These are phyloP conservation scores for Achlya flavicornis DNA, from an alignment of 2,888 invertebrate species.

Conservation along the genomic window DNA sequence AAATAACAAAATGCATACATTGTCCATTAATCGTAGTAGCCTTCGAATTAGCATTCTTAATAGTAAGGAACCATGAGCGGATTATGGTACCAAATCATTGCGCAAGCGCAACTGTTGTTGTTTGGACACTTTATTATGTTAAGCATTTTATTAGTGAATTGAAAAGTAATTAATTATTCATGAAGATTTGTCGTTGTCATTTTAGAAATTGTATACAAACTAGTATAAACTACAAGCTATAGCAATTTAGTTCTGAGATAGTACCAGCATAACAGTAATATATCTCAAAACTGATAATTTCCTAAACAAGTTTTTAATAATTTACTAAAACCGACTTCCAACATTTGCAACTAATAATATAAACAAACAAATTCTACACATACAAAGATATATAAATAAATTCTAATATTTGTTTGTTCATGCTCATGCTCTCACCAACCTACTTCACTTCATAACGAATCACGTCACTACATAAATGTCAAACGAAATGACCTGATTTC, in stretches of 20 bases:
- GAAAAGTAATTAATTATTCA: too few relatives aligned
- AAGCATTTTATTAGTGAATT: neutral
- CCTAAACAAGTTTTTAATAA: too few relatives aligned
- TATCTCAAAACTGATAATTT: too few relatives aligned
- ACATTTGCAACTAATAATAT: neutral
- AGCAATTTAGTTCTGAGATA: neutral
- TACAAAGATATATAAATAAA: neutral
- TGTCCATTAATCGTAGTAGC: slow-evolving; percentile 27
- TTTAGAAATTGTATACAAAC: neutral
- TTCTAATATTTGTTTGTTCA: neutral
- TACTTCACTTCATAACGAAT: neutral
- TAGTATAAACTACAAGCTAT: too few relatives aligned
- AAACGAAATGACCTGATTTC: slow-evolving; percentile 1
- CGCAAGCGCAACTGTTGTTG: slow-evolving; percentile 12
- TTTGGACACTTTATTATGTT: neutral
- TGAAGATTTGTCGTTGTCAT: neutral
- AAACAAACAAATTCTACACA: neutral
- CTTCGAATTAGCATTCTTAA: slow-evolving; percentile 33
- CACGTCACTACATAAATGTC: neutral
- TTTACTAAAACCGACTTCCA: too few relatives aligned
- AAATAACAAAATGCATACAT: slow-evolving; percentile 19
- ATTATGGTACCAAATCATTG: slow-evolving; percentile 22
- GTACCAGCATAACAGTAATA: too few relatives aligned
- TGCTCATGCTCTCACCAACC: neutral
- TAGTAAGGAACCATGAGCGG: slow-evolving; percentile 16